A percentile compares a stretch with the other conserved stretches of the same genome.
phyloP scores from a whole-genome alignment of 2,113 vertebrate species.

The Zosterops japonicus region DNA sequence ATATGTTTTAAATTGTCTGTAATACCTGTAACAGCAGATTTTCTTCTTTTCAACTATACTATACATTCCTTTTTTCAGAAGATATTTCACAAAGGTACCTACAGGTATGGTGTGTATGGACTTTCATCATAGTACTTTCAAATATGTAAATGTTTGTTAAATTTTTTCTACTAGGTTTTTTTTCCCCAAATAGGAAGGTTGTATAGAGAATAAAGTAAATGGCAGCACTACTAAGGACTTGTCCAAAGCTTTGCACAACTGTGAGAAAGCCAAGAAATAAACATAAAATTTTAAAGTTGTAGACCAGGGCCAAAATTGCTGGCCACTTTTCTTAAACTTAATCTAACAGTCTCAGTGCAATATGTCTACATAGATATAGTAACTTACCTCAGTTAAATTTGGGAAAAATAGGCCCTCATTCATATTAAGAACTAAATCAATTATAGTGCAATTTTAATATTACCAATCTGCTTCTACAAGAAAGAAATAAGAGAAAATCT shows the following conservation, averaged over 20 bases:
- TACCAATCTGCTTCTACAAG: neutral
- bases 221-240: neutral
- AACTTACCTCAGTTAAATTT: neutral
- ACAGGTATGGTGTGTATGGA: neutral
- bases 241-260: neutral
- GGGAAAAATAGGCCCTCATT: neutral
- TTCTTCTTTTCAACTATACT: neutral
- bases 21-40: neutral
- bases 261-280: neutral
- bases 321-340: neutral
- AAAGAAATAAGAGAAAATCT: neutral
- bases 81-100: neutral
- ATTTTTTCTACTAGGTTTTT: neutral
- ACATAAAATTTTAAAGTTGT: neutral
- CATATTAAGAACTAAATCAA: neutral
- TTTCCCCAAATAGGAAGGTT: neutral
- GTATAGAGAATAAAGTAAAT: neutral
- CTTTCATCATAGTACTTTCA: neutral
- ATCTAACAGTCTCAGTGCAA: neutral
- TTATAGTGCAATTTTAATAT: neutral
- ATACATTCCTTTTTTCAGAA: neutral
- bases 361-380: neutral
- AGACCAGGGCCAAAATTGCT: neutral
- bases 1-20: neutral
- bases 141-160: neutral